Percentiles rank a stretch among this genome's conserved stretches.
Conservation (phyloP, 1,140 invertebrate genomes). For the Drosophila pandora region DNA sequence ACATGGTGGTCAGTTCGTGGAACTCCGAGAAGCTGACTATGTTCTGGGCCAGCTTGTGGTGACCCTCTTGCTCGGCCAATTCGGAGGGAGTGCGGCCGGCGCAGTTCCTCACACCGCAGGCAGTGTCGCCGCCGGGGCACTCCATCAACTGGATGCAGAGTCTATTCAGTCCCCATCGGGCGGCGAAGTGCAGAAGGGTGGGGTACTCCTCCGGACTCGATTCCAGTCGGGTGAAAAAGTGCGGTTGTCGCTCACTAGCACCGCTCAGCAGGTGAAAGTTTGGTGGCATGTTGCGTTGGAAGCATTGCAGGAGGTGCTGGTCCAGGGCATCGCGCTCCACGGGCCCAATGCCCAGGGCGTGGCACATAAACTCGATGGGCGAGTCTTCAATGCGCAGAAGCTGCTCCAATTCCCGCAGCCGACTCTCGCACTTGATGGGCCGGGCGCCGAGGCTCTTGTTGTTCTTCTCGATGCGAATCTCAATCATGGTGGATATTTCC, state of each 20-base stretch:
- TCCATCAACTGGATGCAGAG: slow-evolving; percentile 92
- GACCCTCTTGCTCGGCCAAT: slow-evolving; percentile 89
- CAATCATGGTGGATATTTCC: slow-evolving; percentile 92
- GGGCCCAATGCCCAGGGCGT: slow-evolving; percentile 91
- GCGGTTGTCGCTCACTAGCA: slow-evolving; percentile 84
- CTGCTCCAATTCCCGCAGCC: slow-evolving; percentile 91
- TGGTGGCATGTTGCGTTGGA: slow-evolving; percentile 92
- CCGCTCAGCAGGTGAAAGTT: slow-evolving; percentile 90
- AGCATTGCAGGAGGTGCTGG: slow-evolving; percentile 90
- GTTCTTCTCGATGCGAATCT: slow-evolving; percentile 91
- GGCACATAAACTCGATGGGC: slow-evolving; percentile 94
- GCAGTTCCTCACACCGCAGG: slow-evolving; percentile 91
- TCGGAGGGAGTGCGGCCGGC: slow-evolving; percentile 92
- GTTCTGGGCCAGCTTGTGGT: slow-evolving; percentile 88
- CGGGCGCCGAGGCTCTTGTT: slow-evolving; percentile 90
- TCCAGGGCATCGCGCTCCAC: slow-evolving; percentile 91
- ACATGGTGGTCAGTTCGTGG: slow-evolving; percentile 93
- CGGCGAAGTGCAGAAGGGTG: slow-evolving; percentile 94
- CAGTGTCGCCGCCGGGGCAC: slow-evolving; percentile 91
- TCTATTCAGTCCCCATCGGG: slow-evolving; percentile 92
- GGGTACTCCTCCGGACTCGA: slow-evolving; percentile 90
- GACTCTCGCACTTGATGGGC: slow-evolving; percentile 93
- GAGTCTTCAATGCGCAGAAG: slow-evolving; percentile 90
- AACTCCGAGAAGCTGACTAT: slow-evolving; percentile 91
- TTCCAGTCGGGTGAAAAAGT: slow-evolving; percentile 75